These are phyloP conservation scores for Diaphora mendica DNA, from an alignment of 2,888 invertebrate species.

Conservation along the genomic window DNA sequence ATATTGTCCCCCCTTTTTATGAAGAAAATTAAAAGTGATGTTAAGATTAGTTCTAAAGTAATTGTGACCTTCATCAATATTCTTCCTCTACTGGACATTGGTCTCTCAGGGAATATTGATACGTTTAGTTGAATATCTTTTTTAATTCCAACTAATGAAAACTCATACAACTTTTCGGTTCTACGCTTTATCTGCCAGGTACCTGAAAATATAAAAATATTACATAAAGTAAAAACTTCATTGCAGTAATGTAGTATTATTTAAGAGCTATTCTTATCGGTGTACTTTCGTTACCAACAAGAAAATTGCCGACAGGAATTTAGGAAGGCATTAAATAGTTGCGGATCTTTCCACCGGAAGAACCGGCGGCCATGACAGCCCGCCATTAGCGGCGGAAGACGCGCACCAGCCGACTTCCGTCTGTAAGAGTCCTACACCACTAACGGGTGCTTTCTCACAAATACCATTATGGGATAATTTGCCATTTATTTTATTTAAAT, in stretches of 20 bases:
- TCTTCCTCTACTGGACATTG: no score
- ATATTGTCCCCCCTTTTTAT: no score
- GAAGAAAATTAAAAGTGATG: no score
- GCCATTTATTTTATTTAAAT: background rate
- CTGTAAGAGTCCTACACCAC: slow-evolving; percentile 45
- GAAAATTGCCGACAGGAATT: slow-evolving; percentile 40
- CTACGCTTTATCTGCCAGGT: no score
- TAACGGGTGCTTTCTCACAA: slow-evolving; percentile 42
- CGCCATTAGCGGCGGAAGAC: slow-evolving; percentile 62
- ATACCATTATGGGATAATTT: slow-evolving; percentile 19
- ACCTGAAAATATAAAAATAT: background rate
- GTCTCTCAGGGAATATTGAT: no score
- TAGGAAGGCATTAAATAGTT: slow-evolving; percentile 63
- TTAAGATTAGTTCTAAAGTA: no score
- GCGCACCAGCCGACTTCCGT: slow-evolving; percentile 55
- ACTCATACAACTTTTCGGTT: no score
- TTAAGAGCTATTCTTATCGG: background rate
- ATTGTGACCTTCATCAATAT: no score
- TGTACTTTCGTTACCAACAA: slow-evolving; percentile 17
- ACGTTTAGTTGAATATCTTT: no score
- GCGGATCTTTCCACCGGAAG: slow-evolving; percentile 56
- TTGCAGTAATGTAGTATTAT: background rate
- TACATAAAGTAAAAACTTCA: background rate
- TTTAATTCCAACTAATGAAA: no score
- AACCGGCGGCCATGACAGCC: slow-evolving; percentile 58